Percentiles rank a stretch among this genome's conserved stretches.
phyloP scores from a whole-genome alignment of 2,113 vertebrate genomes.

The Ornithorhynchus anatinus region DNA sequence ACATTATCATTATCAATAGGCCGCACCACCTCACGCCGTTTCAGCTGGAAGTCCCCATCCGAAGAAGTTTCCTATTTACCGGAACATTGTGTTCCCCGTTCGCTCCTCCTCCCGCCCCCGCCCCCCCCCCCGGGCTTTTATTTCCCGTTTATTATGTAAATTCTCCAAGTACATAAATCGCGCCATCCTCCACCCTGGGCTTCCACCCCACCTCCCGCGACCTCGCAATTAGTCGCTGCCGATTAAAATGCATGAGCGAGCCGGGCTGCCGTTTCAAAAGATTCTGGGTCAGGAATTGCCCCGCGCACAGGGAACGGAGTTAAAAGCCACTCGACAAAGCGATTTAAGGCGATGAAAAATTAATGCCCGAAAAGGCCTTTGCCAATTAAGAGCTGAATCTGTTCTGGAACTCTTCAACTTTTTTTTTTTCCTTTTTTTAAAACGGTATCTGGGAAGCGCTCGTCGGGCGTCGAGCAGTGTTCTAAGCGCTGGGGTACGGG shows the following conservation, averaged over 20 bases:
- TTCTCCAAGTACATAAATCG: slow-evolving; percentile 42
- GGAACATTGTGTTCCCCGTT: slow-evolving; percentile 11
- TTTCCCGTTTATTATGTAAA: slow-evolving; percentile 41
- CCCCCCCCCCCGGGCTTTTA: slow-evolving; percentile 23
- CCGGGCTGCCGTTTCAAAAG: slow-evolving; percentile 46
- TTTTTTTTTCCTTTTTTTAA: no score
- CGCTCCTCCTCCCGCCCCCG: no score
- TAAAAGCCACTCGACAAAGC: slow-evolving; percentile 54
- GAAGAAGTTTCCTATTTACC: slow-evolving; percentile 40
- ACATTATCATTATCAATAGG: no score
- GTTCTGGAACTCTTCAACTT: slow-evolving; percentile 31
- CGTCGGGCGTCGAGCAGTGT: no score
- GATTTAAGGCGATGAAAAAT: slow-evolving; percentile 55
- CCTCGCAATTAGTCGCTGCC: slow-evolving; percentile 57
- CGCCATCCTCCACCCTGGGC: slow-evolving; percentile 39
- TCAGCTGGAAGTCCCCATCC: no score
- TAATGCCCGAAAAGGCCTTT: slow-evolving; percentile 44
- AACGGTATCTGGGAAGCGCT: no score
- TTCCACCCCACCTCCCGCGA: slow-evolving; percentile 33
- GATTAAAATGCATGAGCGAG: slow-evolving; percentile 52
- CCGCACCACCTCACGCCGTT: no score
- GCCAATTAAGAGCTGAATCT: slow-evolving; percentile 49
- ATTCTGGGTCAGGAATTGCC: slow-evolving; percentile 40
- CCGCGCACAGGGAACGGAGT: slow-evolving; percentile 40
- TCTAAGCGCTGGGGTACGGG: no score